Evolutionary conservation across 2,888 invertebrate genomes (phyloP), one percentile per base, ranked within the genome.

Genomic region (Drosophila peninsularis): DNA sequence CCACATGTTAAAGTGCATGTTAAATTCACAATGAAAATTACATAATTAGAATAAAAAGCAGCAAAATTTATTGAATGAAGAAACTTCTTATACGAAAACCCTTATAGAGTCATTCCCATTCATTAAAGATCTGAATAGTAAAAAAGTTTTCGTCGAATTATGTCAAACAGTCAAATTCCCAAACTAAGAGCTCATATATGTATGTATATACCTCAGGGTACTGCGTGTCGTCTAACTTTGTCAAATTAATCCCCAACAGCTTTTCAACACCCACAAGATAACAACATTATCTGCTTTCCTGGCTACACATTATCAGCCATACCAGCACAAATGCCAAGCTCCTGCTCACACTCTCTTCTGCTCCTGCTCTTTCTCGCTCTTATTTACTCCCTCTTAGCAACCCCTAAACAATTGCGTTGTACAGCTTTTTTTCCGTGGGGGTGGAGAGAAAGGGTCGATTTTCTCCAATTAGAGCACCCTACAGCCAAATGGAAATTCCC

Each of bases 381-480:
- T 50, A 39, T 44, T 56, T 37, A 45, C 47, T 55, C 30, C 64
- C 71, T 56, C 49, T 7, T 19, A 57, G 11, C 67, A 57, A 71
- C 49, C 65, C 72, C 55, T 11, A 62, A 64, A 60, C 42, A 62
- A 60, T 62, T 47, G 73, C 58, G 30, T 32, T 55, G 56, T 67
- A 58, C 9, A 37, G 39, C 47, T 44, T 34, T 50, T 50, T 17
- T 21, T 21, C 30, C 10, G 14, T 17, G 37, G 39, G 45, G 24
- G n/a, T 17, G 60, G 24, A 13, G 19, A 45, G 32, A 74, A 67
- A 58, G 75, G 78, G 63, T 68, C 61, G 78, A 39, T 69, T 69
- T 57, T 58, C 69, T 64, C 74, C 78, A 75, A 75, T 78, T 78
- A 75, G 78, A 73, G 41, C 81, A 74, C 74, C 71, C 67, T 52